These are phyloP conservation scores for Seira ritae DNA, from an alignment of 2,888 invertebrate species.

Conservation along the genomic window DNA sequence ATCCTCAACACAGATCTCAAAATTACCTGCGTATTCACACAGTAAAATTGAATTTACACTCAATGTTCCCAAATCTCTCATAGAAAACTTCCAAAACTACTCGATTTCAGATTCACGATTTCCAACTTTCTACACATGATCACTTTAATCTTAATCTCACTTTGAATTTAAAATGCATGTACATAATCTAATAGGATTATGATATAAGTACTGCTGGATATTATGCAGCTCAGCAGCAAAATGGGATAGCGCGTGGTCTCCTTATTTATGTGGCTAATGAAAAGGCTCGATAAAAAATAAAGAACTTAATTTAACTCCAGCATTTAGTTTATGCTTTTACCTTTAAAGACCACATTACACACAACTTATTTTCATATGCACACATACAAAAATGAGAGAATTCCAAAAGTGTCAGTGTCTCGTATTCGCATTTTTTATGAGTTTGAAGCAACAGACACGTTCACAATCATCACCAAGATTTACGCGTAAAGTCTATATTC, in stretches of 20 bases:
- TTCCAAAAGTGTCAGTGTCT: not conserved
- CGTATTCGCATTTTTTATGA: not conserved
- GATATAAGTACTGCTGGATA: not conserved
- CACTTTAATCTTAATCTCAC: not conserved
- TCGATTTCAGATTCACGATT: not conserved
- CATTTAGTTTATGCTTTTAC: not conserved
- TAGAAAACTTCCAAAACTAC: not conserved
- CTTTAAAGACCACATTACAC: not conserved
- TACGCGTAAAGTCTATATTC: not conserved
- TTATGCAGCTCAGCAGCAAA: too few relatives aligned
- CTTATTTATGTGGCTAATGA: not conserved
- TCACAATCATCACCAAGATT: not conserved
- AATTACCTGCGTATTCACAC: too few relatives aligned
- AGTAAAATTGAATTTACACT: too few relatives aligned
- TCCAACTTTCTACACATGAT: not conserved
- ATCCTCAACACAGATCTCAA: not conserved
- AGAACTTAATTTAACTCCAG: not conserved
- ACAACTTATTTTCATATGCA: not conserved
- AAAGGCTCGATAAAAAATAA: not conserved
- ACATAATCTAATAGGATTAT: too few relatives aligned
- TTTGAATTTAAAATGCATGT: not conserved
- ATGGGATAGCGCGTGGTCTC: not conserved
- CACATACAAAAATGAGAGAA: not conserved
- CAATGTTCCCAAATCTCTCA: not conserved
- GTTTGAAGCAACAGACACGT: not conserved